phyloP scores from a whole-genome alignment of 2,888 invertebrate genomes.

The Spatulosminthurus flaviceps region DNA sequence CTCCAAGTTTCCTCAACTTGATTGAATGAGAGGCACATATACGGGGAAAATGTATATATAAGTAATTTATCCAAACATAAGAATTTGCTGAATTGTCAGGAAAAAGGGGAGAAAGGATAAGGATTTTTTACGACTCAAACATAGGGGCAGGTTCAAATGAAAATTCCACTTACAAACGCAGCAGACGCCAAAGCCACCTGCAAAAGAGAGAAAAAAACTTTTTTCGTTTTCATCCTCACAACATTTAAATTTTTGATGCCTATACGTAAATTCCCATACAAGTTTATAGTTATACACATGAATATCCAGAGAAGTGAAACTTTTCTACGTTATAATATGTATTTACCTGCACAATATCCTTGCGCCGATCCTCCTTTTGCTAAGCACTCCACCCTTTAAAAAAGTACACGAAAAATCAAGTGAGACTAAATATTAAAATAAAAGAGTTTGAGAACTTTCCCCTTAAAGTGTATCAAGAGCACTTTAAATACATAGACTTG shows the following conservation, averaged over 20 bases:
- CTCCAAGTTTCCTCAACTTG: not conserved
- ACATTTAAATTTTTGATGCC: constrained; percentile 4
- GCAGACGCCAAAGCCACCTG: constrained; percentile 78
- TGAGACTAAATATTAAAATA: too few species aligned
- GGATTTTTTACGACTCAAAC: not conserved
- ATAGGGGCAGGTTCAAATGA: constrained; percentile 19
- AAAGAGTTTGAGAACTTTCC: too few species aligned
- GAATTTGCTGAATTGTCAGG: constrained; percentile 22
- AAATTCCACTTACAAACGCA: constrained; percentile 75
- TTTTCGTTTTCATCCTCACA: not conserved
- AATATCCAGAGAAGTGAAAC: not conserved
- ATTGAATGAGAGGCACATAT: not conserved
- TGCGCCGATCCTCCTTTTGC: constrained; percentile 72
- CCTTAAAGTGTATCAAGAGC: too few species aligned
- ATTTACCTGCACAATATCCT: constrained; percentile 66
- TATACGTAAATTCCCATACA: too few species aligned
- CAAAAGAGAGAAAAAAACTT: constrained; percentile 69
- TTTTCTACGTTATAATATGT: not conserved
- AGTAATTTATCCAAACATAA: constrained; percentile 1
- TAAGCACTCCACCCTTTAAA: constrained; percentile 70
- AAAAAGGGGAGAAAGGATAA: not conserved
- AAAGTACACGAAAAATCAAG: not conserved
- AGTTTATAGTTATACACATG: not conserved
- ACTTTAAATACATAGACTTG: too few species aligned
- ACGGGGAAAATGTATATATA: not conserved